phyloP scores from a whole-genome alignment of 1,140 invertebrate genomes.

The Ptiloglossa arizonensis region DNA sequence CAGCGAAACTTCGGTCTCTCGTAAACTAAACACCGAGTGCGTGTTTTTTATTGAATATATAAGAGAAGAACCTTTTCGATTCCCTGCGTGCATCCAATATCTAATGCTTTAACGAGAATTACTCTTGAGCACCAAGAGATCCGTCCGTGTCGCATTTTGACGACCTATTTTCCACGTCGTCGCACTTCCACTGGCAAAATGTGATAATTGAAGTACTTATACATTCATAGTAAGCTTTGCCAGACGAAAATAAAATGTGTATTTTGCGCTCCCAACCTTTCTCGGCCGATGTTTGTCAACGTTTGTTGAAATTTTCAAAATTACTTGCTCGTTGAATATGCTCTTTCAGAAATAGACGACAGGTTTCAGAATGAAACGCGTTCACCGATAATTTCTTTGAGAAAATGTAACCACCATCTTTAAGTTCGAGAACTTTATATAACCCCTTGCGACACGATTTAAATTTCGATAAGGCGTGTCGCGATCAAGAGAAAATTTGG shows the following conservation, averaged over 20 bases:
- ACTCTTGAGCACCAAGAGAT: constrained; percentile 9
- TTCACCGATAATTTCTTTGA: no score
- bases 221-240: constrained; percentile 1
- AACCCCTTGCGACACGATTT: no score
- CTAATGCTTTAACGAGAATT: constrained; percentile 14
- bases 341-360: neutral
- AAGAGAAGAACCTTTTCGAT: neutral
- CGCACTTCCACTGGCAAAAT: constrained; percentile 1
- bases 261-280: neutral
- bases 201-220: constrained; percentile 17
- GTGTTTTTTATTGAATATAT: neutral
- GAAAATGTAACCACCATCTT: no score
- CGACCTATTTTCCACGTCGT: constrained; percentile 13
- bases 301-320: neutral
- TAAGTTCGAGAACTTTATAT: neutral
- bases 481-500: no score
- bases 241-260: neutral
- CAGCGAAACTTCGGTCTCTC: neutral
- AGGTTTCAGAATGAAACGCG: no score
- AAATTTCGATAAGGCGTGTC: no score
- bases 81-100: neutral
- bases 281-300: neutral
- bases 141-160: constrained; percentile 2
- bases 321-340: neutral
- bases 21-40: neutral